Conservation (phyloP, 1,140 invertebrate genomes). For the Leptopilina boulardi region DNA sequence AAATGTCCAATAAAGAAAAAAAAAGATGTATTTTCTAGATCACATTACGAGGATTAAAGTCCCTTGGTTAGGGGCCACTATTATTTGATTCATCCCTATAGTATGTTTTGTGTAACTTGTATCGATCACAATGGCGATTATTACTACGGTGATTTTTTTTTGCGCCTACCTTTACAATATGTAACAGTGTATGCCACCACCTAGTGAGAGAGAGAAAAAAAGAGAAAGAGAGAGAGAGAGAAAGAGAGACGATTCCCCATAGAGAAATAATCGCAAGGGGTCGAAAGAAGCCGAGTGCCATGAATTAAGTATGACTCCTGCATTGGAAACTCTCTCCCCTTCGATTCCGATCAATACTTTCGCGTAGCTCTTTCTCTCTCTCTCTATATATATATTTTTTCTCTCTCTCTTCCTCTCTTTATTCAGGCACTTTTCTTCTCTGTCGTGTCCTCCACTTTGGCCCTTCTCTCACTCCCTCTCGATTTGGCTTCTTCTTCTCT, state of each 20-base stretch:
- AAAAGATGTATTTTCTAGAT: not conserved
- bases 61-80: not conserved
- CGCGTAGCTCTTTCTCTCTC: no score
- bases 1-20: not conserved
- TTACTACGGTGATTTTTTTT: not conserved
- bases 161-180: not conserved
- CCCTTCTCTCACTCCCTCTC: slow-evolving; percentile 39
- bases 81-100: not conserved
- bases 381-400: not conserved
- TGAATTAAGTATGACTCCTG: slow-evolving; percentile 45
- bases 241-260: not conserved
- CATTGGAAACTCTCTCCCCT: slow-evolving; percentile 42
- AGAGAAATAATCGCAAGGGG: slow-evolving; percentile 3
- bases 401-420: slow-evolving; percentile 29
- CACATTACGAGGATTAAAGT: not conserved
- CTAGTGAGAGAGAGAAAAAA: not conserved
- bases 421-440: slow-evolving; percentile 27
- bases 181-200: not conserved
- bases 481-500: slow-evolving; percentile 36
- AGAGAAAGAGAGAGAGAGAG: not conserved
- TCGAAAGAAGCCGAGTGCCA: slow-evolving; percentile 35
- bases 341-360: slow-evolving; percentile 45
- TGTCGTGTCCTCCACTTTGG: slow-evolving; percentile 6
- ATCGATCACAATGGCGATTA: not conserved
- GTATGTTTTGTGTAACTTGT: not conserved